These are phyloP conservation scores for Phataginus tetradactyla DNA, from an alignment of 2,797 vertebrate species.

Conservation along the genomic window DNA sequence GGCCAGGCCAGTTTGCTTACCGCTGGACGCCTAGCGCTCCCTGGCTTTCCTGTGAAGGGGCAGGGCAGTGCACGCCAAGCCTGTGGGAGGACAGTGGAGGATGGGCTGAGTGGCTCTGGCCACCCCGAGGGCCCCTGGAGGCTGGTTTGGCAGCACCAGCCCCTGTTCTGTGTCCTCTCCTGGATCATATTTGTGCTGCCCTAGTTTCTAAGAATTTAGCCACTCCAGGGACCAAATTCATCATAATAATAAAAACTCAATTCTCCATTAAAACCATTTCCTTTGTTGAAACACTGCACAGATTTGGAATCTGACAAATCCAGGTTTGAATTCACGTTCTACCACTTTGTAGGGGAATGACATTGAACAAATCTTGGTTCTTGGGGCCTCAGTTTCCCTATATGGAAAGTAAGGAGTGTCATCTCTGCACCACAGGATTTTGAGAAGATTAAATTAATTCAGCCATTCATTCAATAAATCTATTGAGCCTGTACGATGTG, in stretches of 20 bases:
- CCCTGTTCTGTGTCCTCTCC: background rate
- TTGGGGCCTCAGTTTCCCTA: background rate
- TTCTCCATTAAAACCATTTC: background rate
- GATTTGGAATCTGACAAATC: background rate
- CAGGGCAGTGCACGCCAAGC: background rate
- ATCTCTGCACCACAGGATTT: background rate
- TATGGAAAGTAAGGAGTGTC: background rate
- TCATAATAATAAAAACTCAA: slow-evolving; percentile 10
- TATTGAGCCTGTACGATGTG: background rate
- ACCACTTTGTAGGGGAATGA: background rate
- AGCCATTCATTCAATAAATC: background rate
- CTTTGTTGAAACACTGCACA: background rate
- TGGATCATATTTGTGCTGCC: background rate
- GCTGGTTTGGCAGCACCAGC: background rate
- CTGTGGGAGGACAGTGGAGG: background rate
- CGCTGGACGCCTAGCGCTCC: no score
- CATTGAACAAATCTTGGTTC: background rate
- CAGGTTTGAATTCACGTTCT: background rate
- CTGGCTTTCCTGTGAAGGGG: background rate
- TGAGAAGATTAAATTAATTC: background rate
- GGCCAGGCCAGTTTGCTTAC: background rate
- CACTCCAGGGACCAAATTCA: background rate
- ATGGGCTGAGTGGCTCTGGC: background rate
- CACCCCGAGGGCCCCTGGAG: no score
- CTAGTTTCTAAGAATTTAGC: slow-evolving; percentile 48